A percentile compares a stretch with the other conserved stretches of the same genome.
Conservation (phyloP, 2,113 vertebrate species). For the Cairina moschata region DNA sequence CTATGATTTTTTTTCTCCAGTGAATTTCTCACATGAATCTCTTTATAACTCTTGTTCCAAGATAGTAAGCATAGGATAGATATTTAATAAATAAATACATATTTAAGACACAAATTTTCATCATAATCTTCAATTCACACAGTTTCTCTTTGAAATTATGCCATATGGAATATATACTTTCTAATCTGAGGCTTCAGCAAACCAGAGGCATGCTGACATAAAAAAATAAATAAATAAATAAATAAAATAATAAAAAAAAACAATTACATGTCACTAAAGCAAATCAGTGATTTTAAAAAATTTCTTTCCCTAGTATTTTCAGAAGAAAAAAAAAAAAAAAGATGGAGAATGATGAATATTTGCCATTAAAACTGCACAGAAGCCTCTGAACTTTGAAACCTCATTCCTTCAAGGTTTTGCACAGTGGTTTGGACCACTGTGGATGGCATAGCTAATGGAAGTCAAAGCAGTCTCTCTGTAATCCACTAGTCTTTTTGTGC, state of each 20-base stretch:
- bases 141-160: conserved; percentile 39
- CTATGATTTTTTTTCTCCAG: neutral
- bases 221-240: neutral
- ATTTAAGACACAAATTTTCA: conserved; percentile 31
- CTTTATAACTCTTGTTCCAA: neutral
- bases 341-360: neutral
- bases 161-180: neutral
- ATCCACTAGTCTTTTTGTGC: conserved; percentile 17
- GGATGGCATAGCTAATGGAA: neutral
- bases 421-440: neutral
- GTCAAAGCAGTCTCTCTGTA: neutral
- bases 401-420: neutral
- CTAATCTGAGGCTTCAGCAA: neutral
- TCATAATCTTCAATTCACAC: neutral
- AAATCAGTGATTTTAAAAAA: neutral
- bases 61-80: neutral
- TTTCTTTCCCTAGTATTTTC: neutral
- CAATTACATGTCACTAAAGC: neutral
- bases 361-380: neutral
- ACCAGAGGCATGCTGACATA: neutral
- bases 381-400: neutral
- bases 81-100: neutral
- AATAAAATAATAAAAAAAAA: neutral
- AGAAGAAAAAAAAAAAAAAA: neutral
- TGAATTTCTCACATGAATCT: neutral